A percentile compares a stretch with the other conserved stretches of the same genome.
Evolutionary conservation across 2,888 invertebrate genomes (phyloP).

Genomic region (Erynnis tages): DNA sequence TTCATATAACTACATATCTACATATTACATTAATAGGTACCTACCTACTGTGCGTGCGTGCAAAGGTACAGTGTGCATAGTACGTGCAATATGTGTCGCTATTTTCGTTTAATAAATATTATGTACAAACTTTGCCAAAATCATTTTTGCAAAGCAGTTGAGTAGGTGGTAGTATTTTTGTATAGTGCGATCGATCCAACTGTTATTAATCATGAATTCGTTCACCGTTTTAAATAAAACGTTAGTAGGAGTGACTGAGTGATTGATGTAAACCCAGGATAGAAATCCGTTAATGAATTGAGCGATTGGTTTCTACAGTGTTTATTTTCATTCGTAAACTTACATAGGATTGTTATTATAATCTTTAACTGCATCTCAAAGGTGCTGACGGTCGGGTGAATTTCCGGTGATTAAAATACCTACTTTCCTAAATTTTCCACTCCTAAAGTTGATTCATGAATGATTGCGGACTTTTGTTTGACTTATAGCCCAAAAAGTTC

Average conservation of each 20-base stretch:
- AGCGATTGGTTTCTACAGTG: not conserved
- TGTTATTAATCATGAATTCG: slow-evolving; percentile 5
- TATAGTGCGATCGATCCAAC: slow-evolving; percentile 4
- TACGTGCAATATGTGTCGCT: slow-evolving; percentile 12
- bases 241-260: not conserved
- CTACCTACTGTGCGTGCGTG: slow-evolving; percentile 1
- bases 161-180: slow-evolving; percentile 13
- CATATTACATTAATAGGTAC: not conserved
- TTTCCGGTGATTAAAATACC: slow-evolving; percentile 2
- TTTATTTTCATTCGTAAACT: too few relatives aligned
- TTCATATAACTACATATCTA: not conserved
- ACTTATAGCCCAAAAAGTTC: too few relatives aligned
- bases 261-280: not conserved
- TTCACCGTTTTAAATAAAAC: slow-evolving; percentile 12
- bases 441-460: too few relatives aligned
- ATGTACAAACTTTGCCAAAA: slow-evolving; percentile 22
- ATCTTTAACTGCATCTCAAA: not conserved
- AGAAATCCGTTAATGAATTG: not conserved
- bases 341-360: not conserved
- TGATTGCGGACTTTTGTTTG: too few relatives aligned
- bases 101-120: slow-evolving; percentile 9
- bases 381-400: not conserved
- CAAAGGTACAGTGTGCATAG: slow-evolving; percentile 16
- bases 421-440: too few relatives aligned
- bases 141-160: slow-evolving; percentile 7